phyloP scores from a whole-genome alignment of 2,113 vertebrate genomes.

The Melospiza georgiana region DNA sequence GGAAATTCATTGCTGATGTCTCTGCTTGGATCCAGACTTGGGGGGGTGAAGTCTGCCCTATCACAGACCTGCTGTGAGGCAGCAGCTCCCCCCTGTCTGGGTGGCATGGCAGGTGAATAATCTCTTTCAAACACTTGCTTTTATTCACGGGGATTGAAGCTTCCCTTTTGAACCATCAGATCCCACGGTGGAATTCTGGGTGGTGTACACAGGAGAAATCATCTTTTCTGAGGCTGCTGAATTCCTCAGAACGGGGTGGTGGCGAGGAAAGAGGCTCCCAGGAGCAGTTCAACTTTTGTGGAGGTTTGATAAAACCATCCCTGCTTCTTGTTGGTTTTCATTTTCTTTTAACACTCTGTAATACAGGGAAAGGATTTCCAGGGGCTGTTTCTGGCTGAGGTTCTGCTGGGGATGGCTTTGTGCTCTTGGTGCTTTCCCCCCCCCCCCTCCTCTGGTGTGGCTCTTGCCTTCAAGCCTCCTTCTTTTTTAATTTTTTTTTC shows the following conservation, averaged over 20 bases:
- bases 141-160: not conserved
- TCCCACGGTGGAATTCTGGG: not conserved
- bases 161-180: slow-evolving; percentile 17
- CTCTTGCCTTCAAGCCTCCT: not conserved
- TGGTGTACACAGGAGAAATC: not conserved
- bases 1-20: not conserved
- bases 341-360: not conserved
- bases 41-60: not conserved
- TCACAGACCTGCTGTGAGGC: not conserved
- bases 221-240: not conserved
- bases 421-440: not conserved
- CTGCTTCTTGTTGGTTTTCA: not conserved
- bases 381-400: not conserved
- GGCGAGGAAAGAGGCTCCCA: not conserved
- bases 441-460: not conserved
- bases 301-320: not conserved
- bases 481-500: not conserved
- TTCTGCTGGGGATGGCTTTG: not conserved
- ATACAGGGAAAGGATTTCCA: slow-evolving; percentile 18
- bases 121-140: slow-evolving; percentile 2
- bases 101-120: slow-evolving; percentile 4
- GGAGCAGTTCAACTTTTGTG: not conserved
- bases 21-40: not conserved
- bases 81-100: not conserved
- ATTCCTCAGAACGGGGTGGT: not conserved